Percentiles rank a stretch among this genome's conserved stretches.
These are phyloP conservation scores for Apeira syringaria DNA, from an alignment of 2,888 invertebrate species.

Conservation along the genomic window DNA sequence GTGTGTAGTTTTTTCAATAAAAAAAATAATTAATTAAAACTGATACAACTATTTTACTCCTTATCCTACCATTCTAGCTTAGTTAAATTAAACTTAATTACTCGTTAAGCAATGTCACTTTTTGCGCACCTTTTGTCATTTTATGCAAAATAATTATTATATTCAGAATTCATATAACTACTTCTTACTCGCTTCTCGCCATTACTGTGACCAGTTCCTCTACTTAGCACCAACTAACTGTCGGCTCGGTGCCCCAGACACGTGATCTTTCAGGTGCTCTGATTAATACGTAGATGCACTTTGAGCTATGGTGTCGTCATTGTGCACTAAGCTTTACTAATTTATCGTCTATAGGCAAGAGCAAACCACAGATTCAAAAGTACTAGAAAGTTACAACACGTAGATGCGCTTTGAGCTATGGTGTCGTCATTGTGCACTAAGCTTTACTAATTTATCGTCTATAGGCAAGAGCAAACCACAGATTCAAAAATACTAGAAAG, in stretches of 20 bases:
- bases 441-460: conserved; percentile 24
- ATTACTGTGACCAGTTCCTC: background rate
- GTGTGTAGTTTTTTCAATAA: no score
- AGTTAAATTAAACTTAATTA: no score
- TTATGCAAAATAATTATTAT: no score
- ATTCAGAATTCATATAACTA: no score
- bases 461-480: background rate
- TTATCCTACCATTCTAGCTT: no score
- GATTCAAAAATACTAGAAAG: no score
- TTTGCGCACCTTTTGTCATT: no score
- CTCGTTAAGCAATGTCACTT: no score
- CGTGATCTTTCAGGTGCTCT: conserved; percentile 70
- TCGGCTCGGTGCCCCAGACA: conserved; percentile 54
- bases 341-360: conserved; percentile 13
- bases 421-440: conserved; percentile 42
- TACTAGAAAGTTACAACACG: no score
- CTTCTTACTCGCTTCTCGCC: background rate
- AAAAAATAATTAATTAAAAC: no score
- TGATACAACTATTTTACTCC: no score
- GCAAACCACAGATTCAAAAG: no score
- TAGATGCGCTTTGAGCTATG: conserved; percentile 55
- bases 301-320: conserved; percentile 54
- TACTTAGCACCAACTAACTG: conserved; percentile 58
- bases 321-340: conserved; percentile 32
- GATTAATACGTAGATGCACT: conserved; percentile 58